Conservation (phyloP, 1,140 invertebrate species). For the Tribolium madens region DNA sequence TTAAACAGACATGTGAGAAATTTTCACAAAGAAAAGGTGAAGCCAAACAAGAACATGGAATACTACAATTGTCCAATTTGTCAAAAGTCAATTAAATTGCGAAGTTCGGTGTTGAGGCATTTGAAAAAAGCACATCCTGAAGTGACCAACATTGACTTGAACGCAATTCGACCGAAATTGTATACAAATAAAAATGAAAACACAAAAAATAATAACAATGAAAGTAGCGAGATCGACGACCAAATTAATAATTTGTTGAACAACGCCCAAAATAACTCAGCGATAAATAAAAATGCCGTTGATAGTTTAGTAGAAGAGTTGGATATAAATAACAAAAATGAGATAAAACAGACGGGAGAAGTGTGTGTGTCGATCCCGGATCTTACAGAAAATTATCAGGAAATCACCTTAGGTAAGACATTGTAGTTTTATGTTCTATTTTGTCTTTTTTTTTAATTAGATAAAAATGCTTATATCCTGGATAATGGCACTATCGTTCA, state of each 20-base stretch:
- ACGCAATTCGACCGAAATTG: slow-evolving; percentile 34
- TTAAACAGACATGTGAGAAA: slow-evolving; percentile 50
- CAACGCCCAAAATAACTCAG: slow-evolving; percentile 21
- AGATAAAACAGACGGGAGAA: slow-evolving; percentile 39
- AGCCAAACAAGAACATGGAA: not conserved
- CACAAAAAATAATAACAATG: not conserved
- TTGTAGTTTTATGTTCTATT: not conserved
- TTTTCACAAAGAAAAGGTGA: slow-evolving; percentile 15
- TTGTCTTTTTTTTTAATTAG: slow-evolving; percentile 36
- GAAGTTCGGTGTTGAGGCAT: slow-evolving; percentile 62
- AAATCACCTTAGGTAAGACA: slow-evolving; percentile 53
- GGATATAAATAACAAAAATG: slow-evolving; percentile 39
- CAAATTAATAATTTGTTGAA: slow-evolving; percentile 43
- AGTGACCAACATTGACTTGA: slow-evolving; percentile 51
- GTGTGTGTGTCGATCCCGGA: slow-evolving; percentile 63
- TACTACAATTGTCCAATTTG: slow-evolving; percentile 59
- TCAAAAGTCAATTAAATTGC: slow-evolving; percentile 59
- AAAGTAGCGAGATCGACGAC: not conserved
- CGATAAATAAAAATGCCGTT: slow-evolving; percentile 9
- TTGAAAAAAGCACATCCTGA: slow-evolving; percentile 59
- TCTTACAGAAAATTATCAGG: slow-evolving; percentile 56
- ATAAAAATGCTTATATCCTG: slow-evolving; percentile 56
- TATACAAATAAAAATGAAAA: slow-evolving; percentile 9
- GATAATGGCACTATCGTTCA: slow-evolving; percentile 58
- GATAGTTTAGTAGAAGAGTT: slow-evolving; percentile 42